phyloP scores from a whole-genome alignment of 1,140 invertebrate genomes.

The Agrilus planipennis region DNA sequence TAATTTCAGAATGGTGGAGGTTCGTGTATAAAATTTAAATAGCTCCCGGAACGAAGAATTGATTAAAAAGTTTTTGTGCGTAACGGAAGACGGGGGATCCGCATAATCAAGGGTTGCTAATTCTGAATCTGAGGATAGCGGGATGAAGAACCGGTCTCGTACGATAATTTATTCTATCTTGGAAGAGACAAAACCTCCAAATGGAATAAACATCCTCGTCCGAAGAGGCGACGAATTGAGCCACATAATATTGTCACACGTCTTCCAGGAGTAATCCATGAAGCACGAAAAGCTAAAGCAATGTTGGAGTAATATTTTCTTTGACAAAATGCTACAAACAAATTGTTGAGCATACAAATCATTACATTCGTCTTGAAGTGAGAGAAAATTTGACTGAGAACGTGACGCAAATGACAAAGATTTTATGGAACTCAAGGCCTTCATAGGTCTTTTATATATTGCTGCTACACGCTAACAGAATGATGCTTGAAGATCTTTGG shows the following conservation, averaged over 20 bases:
- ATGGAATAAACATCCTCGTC: neutral
- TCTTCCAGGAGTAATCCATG: neutral
- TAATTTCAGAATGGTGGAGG: too few species aligned
- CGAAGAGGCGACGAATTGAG: slow-evolving; percentile 2
- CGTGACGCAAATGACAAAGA: slow-evolving; percentile 8
- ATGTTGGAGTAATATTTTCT: slow-evolving; percentile 10
- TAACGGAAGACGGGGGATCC: too few species aligned
- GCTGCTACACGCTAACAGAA: slow-evolving; percentile 14
- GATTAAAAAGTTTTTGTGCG: too few species aligned
- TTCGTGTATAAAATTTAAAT: too few species aligned
- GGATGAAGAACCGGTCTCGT: too few species aligned
- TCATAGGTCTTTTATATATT: slow-evolving; percentile 13
- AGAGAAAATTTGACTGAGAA: slow-evolving; percentile 4
- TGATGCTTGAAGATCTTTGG: slow-evolving; percentile 24
- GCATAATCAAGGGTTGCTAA: too few species aligned
- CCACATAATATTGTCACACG: slow-evolving; percentile 6
- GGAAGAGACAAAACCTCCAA: slow-evolving; percentile 9
- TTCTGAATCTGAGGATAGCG: too few species aligned
- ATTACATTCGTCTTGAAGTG: neutral
- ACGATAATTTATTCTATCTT: too few species aligned
- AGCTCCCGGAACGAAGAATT: too few species aligned
- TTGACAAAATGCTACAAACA: slow-evolving; percentile 10
- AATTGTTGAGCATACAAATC: slow-evolving; percentile 2
- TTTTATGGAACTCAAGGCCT: slow-evolving; percentile 10
- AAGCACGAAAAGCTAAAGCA: slow-evolving; percentile 6